phyloP scores from a whole-genome alignment of 2,113 vertebrate genomes.

The Corythaeola cristata region DNA sequence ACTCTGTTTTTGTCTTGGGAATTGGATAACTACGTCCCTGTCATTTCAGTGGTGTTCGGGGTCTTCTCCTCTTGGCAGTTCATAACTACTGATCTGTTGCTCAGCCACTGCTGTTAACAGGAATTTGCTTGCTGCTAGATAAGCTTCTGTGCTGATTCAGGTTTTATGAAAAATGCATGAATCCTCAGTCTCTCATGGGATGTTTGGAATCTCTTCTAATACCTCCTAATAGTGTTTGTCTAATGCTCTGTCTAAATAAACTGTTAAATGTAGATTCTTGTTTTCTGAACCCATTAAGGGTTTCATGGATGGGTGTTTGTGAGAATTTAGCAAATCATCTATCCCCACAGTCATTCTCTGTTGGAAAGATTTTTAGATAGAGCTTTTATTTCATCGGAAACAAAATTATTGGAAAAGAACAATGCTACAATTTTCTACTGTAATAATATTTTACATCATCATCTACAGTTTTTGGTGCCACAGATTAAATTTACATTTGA shows the following conservation, averaged over 20 bases:
- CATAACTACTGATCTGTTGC: not conserved
- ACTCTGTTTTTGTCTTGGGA: not conserved
- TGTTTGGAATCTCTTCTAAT: conserved; percentile 21
- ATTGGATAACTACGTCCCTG: not conserved
- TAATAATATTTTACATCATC: not conserved
- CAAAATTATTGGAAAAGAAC: not conserved
- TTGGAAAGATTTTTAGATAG: not conserved
- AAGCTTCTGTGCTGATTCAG: not conserved
- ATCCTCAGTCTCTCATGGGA: not conserved
- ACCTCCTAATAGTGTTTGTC: conserved; percentile 6
- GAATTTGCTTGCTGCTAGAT: not conserved
- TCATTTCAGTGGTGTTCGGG: not conserved
- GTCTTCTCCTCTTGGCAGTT: not conserved
- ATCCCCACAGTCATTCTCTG: not conserved
- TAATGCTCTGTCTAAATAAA: conserved; percentile 32
- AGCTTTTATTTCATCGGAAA: not conserved
- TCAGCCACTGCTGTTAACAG: not conserved
- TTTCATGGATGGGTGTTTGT: not conserved
- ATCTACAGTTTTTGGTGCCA: not conserved
- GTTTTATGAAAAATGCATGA: conserved; percentile 29
- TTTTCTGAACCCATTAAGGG: conserved; percentile 2
- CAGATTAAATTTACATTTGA: not conserved
- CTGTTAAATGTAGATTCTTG: conserved; percentile 15
- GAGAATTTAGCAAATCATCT: not conserved
- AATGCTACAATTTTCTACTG: not conserved